Evolutionary conservation across 1,140 invertebrate species (phyloP), one percentile per base, ranked within the genome.

Genomic region (Papilio helenus): DNA sequence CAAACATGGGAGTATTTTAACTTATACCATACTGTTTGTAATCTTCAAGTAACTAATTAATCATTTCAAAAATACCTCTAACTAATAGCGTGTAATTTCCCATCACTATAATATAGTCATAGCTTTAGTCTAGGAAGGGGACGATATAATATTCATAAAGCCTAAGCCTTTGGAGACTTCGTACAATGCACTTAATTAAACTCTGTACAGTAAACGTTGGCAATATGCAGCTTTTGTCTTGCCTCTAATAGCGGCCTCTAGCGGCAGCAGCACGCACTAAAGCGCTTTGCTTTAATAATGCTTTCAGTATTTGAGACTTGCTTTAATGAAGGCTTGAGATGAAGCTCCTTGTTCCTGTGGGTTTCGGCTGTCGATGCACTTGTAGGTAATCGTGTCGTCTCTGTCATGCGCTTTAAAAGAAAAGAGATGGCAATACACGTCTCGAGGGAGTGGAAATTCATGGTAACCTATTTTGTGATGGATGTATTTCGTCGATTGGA

Each of bases 161-260:
- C 14, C 23, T 61, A 26, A 68, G 61, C 61, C 61, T 68, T 68
- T 29, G 14, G 26, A 29, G 61, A 34, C 61, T 68, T 68, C 23
- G 61, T 68, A 68, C 61, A 68, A 61, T 68, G 61, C 23, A 68
- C 61, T 68, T 68, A 68, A 68, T 68, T 68, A 68, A 68, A 68
- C 61, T 12, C 26, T 68, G 26, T 34, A 68, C 61, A 68, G 61
- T 65, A 68, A 34, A 68, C 26, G 61, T 34, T 68, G 26, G 61
- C 61, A 68, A 68, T 68, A 68, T 68, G 23, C 12, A 29, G 61
- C 61, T 29, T 68, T 68, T 68, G 61, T 68, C 61, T 68, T 68
- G 61, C 23, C 58, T 23, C 58, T 61, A 61, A 61, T 61, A 61
- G 58, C 61, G 61, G 51, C n/a, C 51, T 20, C 51, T 55, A 55